Conservation (phyloP, 2,888 invertebrate species). For the Cosmia pyralina region DNA sequence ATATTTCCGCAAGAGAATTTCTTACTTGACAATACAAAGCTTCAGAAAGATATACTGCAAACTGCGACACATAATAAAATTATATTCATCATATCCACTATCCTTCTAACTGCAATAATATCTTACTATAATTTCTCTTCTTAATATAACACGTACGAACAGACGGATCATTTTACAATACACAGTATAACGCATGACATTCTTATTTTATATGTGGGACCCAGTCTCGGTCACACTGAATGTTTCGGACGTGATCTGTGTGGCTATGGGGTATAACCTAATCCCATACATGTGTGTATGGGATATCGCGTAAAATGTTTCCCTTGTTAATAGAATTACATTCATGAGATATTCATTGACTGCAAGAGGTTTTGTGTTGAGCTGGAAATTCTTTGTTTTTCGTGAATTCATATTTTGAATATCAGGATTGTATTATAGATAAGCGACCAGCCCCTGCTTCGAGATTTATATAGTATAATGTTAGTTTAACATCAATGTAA, state of each 20-base stretch:
- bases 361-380: constrained; percentile 22
- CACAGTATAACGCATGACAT: constrained; percentile 59
- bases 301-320: constrained; percentile 60
- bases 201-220: constrained; percentile 63
- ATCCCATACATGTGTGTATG: constrained; percentile 35
- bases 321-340: constrained; percentile 64
- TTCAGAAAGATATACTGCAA: constrained; percentile 6
- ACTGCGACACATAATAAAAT: constrained; percentile 2
- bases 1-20: neutral
- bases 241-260: constrained; percentile 73
- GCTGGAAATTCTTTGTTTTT: constrained; percentile 1
- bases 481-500: too few relatives aligned
- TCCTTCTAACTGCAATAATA: constrained; percentile 21
- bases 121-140: constrained; percentile 33
- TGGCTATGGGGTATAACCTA: constrained; percentile 66
- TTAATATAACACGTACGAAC: constrained; percentile 49
- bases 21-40: neutral
- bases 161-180: constrained; percentile 65
- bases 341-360: constrained; percentile 47
- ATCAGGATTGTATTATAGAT: neutral
- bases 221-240: constrained; percentile 70
- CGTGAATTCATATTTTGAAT: neutral
- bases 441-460: neutral
- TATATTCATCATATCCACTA: constrained; percentile 3
- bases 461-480: neutral